Evolutionary conservation across 1,140 invertebrate species (phyloP), one percentile per base, ranked within the genome.

Genomic region (Plectrocnemia conspersa): DNA sequence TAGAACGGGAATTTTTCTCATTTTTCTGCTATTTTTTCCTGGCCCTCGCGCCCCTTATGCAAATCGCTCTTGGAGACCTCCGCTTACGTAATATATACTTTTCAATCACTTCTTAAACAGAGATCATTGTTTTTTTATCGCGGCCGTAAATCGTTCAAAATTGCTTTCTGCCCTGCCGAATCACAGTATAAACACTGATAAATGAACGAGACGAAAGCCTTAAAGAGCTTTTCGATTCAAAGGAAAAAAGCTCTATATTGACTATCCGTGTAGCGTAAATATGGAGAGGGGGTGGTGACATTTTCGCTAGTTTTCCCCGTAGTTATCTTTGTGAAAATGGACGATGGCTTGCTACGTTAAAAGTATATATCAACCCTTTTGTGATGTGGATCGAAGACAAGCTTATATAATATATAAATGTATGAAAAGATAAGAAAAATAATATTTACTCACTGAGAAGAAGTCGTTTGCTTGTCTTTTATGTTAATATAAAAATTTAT

Each of bases 171-270:
- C 44, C 49, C 46, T 29, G 23, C 47, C 44, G 32, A 49, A 49
- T 54, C 52, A 55, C 57, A 52, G 38, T 52, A 55, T 54, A 55
- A 55, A 59, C 48, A 50, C 57, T 54, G 47, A 59, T 59, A 59
- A 59, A 59, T 59, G 44, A 48, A 59, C 57, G 54, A 36, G 56
- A 19, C 56, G 41, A 54, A 49, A 48, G 41, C 46, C 47, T 50
- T 16, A 38, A 44, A 32, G 50, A 41, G 16, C 50, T 52, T 52
- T 50, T 10, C 48, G 48, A 50, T 50, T 27, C 19, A 24, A 52
- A 41, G 50, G 41, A 52, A 9, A 11, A 42, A 33, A 23, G 19
- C 40, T 3, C 36, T 18, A 29, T 52, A 44, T 52, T 44, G 50
- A 41, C 50, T 42, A 41, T 52, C 21, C 24, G 47, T 21, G 7